Percentiles rank a stretch among this genome's conserved stretches.
phyloP scores from a whole-genome alignment of 2,797 vertebrate genomes.

The Nannoperca australis region DNA sequence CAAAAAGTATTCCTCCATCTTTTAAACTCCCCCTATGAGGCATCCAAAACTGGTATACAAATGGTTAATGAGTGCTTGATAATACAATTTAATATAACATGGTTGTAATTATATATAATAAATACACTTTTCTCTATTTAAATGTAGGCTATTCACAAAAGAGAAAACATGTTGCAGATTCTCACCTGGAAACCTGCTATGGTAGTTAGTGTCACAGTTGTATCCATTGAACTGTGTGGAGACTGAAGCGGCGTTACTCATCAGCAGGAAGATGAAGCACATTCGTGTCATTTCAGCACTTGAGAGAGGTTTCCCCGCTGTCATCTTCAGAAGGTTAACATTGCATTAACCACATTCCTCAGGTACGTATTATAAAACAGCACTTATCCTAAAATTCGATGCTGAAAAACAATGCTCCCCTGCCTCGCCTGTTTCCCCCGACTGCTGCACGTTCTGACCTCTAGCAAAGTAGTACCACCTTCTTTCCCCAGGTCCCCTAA shows the following conservation, averaged over 20 bases:
- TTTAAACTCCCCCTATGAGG: neutral
- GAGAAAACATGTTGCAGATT: slow-evolving; percentile 14
- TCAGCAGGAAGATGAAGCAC: slow-evolving; percentile 90
- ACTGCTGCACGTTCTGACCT: slow-evolving; percentile 64
- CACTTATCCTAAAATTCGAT: slow-evolving; percentile 58
- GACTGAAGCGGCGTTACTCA: slow-evolving; percentile 84
- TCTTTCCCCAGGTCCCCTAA: slow-evolving; percentile 60
- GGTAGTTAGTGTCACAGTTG: slow-evolving; percentile 95
- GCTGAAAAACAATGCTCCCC: slow-evolving; percentile 52
- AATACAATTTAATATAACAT: neutral
- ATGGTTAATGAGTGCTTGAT: neutral
- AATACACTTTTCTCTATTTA: neutral
- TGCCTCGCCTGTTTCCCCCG: slow-evolving; percentile 15
- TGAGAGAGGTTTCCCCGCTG: slow-evolving; percentile 68
- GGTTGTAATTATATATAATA: neutral
- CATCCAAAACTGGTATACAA: neutral
- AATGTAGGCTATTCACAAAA: no score
- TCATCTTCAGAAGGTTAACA: slow-evolving; percentile 81
- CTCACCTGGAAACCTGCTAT: slow-evolving; percentile 99
- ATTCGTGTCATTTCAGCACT: slow-evolving; percentile 91
- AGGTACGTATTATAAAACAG: slow-evolving; percentile 44
- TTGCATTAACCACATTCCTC: slow-evolving; percentile 66
- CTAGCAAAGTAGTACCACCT: slow-evolving; percentile 65
- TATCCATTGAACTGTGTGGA: slow-evolving; percentile 96
- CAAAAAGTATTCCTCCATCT: neutral